Evolutionary conservation across 2,113 vertebrate species (phyloP).

Genomic region (Rhabdornis inornatus): DNA sequence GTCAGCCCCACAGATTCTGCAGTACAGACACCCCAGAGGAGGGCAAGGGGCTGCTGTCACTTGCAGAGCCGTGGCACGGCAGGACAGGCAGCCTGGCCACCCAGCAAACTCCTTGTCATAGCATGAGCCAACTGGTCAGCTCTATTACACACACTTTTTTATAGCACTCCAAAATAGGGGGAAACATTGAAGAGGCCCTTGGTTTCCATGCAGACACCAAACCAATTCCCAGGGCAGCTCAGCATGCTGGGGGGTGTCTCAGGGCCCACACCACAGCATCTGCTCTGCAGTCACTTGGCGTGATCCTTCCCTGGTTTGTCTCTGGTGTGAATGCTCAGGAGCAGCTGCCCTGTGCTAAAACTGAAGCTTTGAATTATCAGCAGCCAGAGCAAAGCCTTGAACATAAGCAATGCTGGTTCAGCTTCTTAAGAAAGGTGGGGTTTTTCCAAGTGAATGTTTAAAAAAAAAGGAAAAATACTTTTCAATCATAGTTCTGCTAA

Average conservation of each 20-base stretch:
- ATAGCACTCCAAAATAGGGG: neutral
- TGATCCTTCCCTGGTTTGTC: neutral
- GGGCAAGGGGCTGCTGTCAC: neutral
- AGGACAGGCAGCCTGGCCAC: neutral
- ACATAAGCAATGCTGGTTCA: neutral
- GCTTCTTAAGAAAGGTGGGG: neutral
- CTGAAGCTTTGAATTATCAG: neutral
- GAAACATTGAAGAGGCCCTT: neutral
- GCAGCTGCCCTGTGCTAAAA: neutral
- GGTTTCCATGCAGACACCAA: neutral
- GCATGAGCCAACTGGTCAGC: accelerated
- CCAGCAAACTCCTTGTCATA: neutral
- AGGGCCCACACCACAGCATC: accelerated
- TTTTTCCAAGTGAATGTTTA: neutral
- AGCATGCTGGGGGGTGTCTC: neutral
- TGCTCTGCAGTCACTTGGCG: neutral
- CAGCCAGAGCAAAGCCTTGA: neutral
- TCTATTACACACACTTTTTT: neutral
- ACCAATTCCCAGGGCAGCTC: neutral
- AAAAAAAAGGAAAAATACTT: neutral
- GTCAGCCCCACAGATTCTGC: neutral
- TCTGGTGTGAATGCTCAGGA: neutral
- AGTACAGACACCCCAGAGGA: neutral
- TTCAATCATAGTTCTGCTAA: neutral
- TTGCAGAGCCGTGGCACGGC: accelerated